Base-by-base conservation (phyloP, 2,888 invertebrate species). In the Papilio elwesi region DNA sequence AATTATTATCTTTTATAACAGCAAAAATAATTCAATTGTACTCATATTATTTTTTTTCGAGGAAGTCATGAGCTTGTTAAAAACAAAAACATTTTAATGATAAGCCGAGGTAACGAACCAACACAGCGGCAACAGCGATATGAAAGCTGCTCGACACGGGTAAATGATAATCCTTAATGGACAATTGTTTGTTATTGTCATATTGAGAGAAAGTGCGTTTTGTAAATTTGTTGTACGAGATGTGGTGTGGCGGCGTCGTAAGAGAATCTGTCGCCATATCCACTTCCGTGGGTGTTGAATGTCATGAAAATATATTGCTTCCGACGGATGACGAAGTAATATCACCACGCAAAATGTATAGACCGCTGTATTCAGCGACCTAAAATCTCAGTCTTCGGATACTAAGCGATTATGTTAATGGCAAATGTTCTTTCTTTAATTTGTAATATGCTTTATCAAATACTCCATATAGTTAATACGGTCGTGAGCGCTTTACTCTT, bases 171-270 rank as follows among this genome's bases (percentile, higher is more conserved):
- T 67, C 53, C 53, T 67, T 55, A 55, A 67, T 67, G 67, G 26
- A 67, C 52, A 67, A 67, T 53, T 67, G 67, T 67, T 67, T 67
- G 52, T 67, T 67, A 67, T 53, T 55, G 53, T 67, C 52, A 53
- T 67, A 38, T 65, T 51, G 59, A 51, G 65, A 36, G 65, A 65
- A 65, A 65, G 65, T 51, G 36, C n/a, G 65, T 36, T 51, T 65
- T 26, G 13, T 51, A 51, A 51, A 63, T 63, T 63, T 38, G 51
- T 65, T n/a, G 51, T 51, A 43, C 10, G 59, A 62, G 59, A 62
- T 43, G 49, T 64, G 48, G 63, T 65, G 26, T 51, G 51, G 36
- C 65, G 64, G 48, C 52, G 38, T 15, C 57, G 57, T 59, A 38
- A 59, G 57, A 43, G 38, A 62, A 62, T 62, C 59, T 62, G 43